A percentile compares a stretch with the other conserved stretches of the same genome.
These are phyloP conservation scores for Saimiri boliviensis DNA, from an alignment of 2,113 vertebrate genomes.

Conservation along the genomic window DNA sequence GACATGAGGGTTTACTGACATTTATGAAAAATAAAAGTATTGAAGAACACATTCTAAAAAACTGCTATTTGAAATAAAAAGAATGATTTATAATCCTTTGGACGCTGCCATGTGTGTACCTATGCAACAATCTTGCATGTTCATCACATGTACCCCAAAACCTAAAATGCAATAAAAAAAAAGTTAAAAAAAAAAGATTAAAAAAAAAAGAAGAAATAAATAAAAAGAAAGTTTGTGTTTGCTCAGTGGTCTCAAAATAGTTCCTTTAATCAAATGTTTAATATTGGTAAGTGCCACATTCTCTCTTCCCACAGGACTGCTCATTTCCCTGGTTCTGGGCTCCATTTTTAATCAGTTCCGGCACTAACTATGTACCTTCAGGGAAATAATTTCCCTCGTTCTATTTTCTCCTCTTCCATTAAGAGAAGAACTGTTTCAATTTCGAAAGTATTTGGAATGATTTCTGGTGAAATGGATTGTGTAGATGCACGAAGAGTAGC, in stretches of 20 bases:
- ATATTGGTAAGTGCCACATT: neutral
- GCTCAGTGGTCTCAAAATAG: neutral
- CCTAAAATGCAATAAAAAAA: too few relatives aligned
- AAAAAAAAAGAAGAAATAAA: too few relatives aligned
- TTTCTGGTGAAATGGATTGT: neutral
- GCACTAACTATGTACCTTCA: neutral
- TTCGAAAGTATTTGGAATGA: neutral
- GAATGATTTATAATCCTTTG: too few relatives aligned
- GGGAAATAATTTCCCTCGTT: constrained; percentile 24
- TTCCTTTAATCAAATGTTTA: neutral
- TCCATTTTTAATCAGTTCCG: constrained; percentile 11
- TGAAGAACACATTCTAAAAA: neutral
- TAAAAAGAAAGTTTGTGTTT: neutral
- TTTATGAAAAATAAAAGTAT: neutral
- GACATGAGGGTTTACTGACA: neutral
- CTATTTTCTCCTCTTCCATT: neutral
- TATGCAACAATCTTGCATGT: too few relatives aligned
- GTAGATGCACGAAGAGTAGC: neutral
- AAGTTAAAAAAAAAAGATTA: too few relatives aligned
- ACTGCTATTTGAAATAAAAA: neutral
- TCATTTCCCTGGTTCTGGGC: neutral
- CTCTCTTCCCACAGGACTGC: neutral
- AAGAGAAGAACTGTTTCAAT: neutral
- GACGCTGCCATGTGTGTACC: too few relatives aligned
- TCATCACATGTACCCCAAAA: too few relatives aligned